phyloP scores from a whole-genome alignment of 2,113 vertebrate genomes.

The Corythoichthys intestinalis region DNA sequence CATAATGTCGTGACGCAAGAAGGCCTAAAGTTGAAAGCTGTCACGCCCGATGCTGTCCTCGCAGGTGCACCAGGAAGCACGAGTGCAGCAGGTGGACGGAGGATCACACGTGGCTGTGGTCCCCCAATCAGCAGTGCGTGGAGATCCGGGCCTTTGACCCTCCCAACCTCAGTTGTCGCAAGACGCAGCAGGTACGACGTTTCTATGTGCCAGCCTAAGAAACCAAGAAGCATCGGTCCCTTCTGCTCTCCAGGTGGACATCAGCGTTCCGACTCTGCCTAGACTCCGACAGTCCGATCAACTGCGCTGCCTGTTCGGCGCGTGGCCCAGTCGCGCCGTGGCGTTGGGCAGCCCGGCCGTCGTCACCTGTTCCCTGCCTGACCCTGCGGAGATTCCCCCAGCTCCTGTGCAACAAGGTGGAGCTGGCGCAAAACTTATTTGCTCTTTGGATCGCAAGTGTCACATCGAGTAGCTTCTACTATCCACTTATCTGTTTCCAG shows the following conservation, averaged over 20 bases:
- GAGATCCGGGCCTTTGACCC: conserved; percentile 75
- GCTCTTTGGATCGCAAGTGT: too few species aligned
- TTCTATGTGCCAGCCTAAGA: background rate
- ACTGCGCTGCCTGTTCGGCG: conserved; percentile 51
- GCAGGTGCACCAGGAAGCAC: conserved; percentile 81
- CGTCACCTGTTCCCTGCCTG: conserved; percentile 62
- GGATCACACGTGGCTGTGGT: conserved; percentile 88
- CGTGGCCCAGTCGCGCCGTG: fast-evolving
- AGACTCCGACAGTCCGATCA: conserved; percentile 15
- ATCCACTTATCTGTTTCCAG: conserved; percentile 54
- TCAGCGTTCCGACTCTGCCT: conserved; percentile 58
- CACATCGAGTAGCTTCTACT: too few species aligned
- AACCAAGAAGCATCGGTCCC: too few species aligned
- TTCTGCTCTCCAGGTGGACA: conserved; percentile 53
- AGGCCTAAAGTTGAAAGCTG: too few species aligned
- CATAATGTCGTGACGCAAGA: too few species aligned
- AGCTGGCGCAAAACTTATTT: background rate
- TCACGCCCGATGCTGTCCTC: background rate
- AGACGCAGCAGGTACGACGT: conserved; percentile 52
- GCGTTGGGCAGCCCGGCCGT: background rate
- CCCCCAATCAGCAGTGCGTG: conserved; percentile 78
- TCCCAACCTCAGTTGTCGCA: conserved; percentile 83
- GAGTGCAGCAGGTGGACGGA: conserved; percentile 74
- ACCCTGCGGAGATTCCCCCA: conserved; percentile 46
- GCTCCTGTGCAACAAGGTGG: conserved; percentile 61